Conservation (phyloP, 2,888 invertebrate genomes). For the Drosophila gaucha region DNA sequence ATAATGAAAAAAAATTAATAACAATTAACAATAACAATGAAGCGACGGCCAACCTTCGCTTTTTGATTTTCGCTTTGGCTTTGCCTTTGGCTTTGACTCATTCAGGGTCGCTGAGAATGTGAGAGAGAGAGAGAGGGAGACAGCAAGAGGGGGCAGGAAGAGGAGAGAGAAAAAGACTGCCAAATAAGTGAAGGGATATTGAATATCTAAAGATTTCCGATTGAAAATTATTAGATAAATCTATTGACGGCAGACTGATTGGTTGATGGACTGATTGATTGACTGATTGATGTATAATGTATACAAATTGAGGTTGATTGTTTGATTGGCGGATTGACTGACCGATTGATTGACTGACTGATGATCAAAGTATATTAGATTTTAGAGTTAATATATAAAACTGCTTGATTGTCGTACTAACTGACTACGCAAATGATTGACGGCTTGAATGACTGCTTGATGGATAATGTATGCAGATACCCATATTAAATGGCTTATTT, state of each 20-base stretch:
- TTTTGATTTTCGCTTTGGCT: conserved; percentile 49
- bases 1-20: conserved; percentile 35
- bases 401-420: too few relatives aligned
- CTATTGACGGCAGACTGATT: too few relatives aligned
- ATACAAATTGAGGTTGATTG: too few relatives aligned
- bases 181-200: conserved; percentile 1
- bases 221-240: not conserved
- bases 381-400: too few relatives aligned
- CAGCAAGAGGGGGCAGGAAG: not conserved
- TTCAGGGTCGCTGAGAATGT: conserved; percentile 35
- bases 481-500: too few relatives aligned
- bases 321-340: not conserved
- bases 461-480: too few relatives aligned
- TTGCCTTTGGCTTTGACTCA: conserved; percentile 59
- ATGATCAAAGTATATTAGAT: too few relatives aligned
- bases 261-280: not conserved
- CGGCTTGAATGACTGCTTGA: too few relatives aligned
- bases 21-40: conserved; percentile 61
- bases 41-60: conserved; percentile 59
- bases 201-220: not conserved
- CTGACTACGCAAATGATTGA: too few relatives aligned
- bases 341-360: not conserved
- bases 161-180: not conserved
- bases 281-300: not conserved
- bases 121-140: not conserved